These are phyloP conservation scores for Hirudinaria manillensis DNA, from an alignment of 2,888 invertebrate species.

Conservation along the genomic window DNA sequence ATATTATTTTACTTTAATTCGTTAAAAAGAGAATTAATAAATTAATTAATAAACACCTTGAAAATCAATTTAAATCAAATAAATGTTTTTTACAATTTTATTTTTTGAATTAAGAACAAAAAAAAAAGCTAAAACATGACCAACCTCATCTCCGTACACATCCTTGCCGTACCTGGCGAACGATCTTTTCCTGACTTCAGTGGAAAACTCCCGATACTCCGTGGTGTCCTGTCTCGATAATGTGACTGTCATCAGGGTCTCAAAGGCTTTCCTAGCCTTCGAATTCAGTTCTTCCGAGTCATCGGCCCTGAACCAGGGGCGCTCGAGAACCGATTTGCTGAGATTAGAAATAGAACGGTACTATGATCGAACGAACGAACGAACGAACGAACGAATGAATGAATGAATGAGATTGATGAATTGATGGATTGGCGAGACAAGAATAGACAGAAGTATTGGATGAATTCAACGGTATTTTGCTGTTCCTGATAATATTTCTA, in stretches of 20 bases:
- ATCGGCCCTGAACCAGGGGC: conserved; percentile 78
- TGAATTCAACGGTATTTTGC: neutral
- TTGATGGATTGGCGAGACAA: neutral
- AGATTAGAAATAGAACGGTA: neutral
- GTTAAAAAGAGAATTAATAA: too few species aligned
- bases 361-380: neutral
- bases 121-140: too few species aligned
- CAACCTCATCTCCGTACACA: conserved; percentile 50
- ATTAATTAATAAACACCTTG: too few species aligned
- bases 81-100: too few species aligned
- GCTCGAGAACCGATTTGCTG: conserved; percentile 54
- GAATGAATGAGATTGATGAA: neutral
- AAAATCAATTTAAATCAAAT: too few species aligned
- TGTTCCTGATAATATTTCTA: neutral
- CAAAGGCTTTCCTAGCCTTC: conserved; percentile 55
- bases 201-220: conserved; percentile 47
- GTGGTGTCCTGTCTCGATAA: conserved; percentile 49
- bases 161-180: conserved; percentile 45
- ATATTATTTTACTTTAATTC: too few species aligned
- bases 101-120: too few species aligned
- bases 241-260: conserved; percentile 51
- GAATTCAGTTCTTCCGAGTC: conserved; percentile 76
- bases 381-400: neutral
- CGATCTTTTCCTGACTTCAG: conserved; percentile 48
- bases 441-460: neutral